Evolutionary conservation across 2,797 vertebrate species (phyloP).

Genomic region (Nasua narica): DNA sequence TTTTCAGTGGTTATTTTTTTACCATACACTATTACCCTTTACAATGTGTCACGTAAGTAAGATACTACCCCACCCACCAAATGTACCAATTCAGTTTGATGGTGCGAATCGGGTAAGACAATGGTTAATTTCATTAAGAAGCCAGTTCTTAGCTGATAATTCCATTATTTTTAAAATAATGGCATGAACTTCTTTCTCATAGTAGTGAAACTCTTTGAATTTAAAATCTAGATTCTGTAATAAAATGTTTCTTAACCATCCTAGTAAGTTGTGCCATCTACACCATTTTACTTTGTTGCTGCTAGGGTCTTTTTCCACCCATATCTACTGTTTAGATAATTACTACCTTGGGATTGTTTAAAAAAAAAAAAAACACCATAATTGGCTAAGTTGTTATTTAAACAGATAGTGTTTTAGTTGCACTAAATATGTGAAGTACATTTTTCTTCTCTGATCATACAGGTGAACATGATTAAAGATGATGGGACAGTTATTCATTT

Average conservation of each 20-base stretch:
- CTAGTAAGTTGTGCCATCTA: constrained; percentile 23
- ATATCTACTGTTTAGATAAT: constrained; percentile 13
- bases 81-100: constrained; percentile 38
- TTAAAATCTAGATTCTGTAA: constrained; percentile 49
- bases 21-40: not conserved
- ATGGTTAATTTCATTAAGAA: constrained; percentile 35
- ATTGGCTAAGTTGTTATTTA: not conserved
- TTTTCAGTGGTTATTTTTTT: constrained; percentile 62
- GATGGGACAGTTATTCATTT: constrained; percentile 99
- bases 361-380: constrained; percentile 1
- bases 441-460: constrained; percentile 67
- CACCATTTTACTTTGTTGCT: constrained; percentile 30
- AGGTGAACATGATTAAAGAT: constrained; percentile 99
- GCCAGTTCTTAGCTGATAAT: constrained; percentile 8
- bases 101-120: constrained; percentile 29
- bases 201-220: constrained; percentile 29
- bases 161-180: not conserved
- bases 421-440: constrained; percentile 40
- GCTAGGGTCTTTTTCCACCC: not conserved
- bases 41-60: not conserved
- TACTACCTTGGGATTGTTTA: constrained; percentile 3
- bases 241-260: constrained; percentile 26
- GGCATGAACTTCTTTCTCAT: not conserved
- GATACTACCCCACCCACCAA: not conserved
- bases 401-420: constrained; percentile 29